These are phyloP conservation scores for Nilaparvata lugens DNA, from an alignment of 1,140 invertebrate genomes.

Conservation along the genomic window DNA sequence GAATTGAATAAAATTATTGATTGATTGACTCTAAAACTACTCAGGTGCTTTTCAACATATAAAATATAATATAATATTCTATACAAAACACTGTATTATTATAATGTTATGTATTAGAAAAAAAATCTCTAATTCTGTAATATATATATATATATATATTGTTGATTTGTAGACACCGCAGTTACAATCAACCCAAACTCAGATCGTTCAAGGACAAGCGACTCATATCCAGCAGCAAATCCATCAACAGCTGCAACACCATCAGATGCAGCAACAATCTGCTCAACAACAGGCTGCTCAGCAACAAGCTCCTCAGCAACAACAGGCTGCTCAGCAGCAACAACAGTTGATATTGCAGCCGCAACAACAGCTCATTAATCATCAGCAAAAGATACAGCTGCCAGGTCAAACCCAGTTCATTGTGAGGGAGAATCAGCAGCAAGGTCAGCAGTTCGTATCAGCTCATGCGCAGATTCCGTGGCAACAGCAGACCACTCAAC, in stretches of 20 bases:
- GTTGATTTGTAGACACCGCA: too few relatives aligned
- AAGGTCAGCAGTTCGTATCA: constrained; percentile 18
- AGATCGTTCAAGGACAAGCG: background rate
- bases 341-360: constrained; percentile 11
- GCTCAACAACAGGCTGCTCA: constrained; percentile 1
- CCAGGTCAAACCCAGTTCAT: background rate
- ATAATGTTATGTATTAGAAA: too few relatives aligned
- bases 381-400: too few relatives aligned
- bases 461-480: constrained; percentile 15
- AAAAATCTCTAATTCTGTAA: too few relatives aligned
- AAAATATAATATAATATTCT: too few relatives aligned
- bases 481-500: constrained; percentile 9
- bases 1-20: too few relatives aligned
- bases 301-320: constrained; percentile 17
- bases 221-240: constrained; percentile 13
- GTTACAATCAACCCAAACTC: too few relatives aligned
- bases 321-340: constrained; percentile 16
- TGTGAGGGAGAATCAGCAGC: constrained; percentile 4
- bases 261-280: constrained; percentile 25
- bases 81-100: too few relatives aligned
- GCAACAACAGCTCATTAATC: constrained; percentile 17
- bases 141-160: too few relatives aligned
- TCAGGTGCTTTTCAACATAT: too few relatives aligned
- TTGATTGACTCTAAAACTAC: too few relatives aligned
- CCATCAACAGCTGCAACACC: constrained; percentile 25